Conservation (phyloP, 2,888 invertebrate genomes). For the Drosophila meridionalis region DNA sequence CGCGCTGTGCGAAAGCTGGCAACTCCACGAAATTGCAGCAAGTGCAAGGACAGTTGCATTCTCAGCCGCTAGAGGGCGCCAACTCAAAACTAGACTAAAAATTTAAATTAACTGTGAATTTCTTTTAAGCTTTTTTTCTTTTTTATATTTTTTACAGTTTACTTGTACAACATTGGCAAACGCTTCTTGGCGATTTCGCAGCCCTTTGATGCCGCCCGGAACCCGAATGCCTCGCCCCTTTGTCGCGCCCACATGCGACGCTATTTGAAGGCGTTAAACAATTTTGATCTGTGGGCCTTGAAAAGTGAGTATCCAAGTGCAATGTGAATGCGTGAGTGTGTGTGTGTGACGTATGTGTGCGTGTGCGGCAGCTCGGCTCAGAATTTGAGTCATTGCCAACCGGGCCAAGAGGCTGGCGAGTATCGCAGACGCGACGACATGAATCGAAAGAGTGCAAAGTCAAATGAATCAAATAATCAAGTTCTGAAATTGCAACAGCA, state of each 20-base stretch:
- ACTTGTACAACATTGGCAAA: slow-evolving; percentile 79
- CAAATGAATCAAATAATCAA: slow-evolving; percentile 71
- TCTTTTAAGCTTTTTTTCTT: not conserved
- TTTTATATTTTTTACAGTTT: slow-evolving; percentile 69
- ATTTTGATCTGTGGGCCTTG: slow-evolving; percentile 84
- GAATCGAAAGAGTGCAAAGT: slow-evolving; percentile 78
- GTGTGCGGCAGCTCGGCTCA: slow-evolving; percentile 7
- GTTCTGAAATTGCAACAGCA: slow-evolving; percentile 62
- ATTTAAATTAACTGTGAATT: not conserved
- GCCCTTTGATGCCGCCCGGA: slow-evolving; percentile 82
- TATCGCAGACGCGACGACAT: slow-evolving; percentile 76
- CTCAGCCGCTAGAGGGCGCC: slow-evolving; percentile 27
- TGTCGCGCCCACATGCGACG: slow-evolving; percentile 80
- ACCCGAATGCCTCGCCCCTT: slow-evolving; percentile 76
- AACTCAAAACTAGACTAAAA: not conserved
- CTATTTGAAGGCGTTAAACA: slow-evolving; percentile 79
- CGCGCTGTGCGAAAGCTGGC: not conserved
- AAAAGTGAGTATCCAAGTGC: slow-evolving; percentile 80
- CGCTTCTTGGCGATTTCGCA: slow-evolving; percentile 77
- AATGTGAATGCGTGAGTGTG: slow-evolving; percentile 2
- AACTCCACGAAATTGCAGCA: not conserved
- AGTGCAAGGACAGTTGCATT: not conserved
- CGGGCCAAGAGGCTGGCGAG: slow-evolving; percentile 51
- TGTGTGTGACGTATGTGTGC: not conserved
- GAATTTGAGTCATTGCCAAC: slow-evolving; percentile 78